These are phyloP conservation scores for Drosophila colorata DNA, from an alignment of 2,888 invertebrate genomes.

Conservation along the genomic window DNA sequence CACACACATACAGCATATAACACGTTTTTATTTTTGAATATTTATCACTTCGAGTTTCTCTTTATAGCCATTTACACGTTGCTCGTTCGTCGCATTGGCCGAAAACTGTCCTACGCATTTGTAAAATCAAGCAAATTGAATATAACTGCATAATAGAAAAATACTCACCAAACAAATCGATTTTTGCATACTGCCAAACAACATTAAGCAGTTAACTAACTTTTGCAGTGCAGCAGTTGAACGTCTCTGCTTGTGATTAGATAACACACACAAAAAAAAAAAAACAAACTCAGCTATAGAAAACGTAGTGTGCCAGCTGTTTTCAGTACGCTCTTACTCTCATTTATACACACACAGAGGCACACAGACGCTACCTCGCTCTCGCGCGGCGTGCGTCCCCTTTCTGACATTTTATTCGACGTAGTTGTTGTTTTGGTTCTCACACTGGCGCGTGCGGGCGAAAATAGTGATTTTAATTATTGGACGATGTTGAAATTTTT, in stretches of 20 bases:
- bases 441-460: constrained; percentile 79
- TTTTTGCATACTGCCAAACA: constrained; percentile 5
- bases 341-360: constrained; percentile 11
- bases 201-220: constrained; percentile 3
- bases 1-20: constrained; percentile 18
- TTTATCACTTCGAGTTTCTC: constrained; percentile 22
- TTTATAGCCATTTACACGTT: constrained; percentile 15
- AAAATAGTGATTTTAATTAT: constrained; percentile 62
- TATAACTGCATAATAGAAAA: background rate
- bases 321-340: constrained; percentile 35
- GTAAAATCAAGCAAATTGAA: background rate
- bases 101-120: constrained; percentile 7
- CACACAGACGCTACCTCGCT: constrained; percentile 14
- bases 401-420: constrained; percentile 27
- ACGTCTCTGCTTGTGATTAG: constrained; percentile 44
- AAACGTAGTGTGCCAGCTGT: constrained; percentile 65
- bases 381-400: constrained; percentile 14
- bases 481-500: constrained; percentile 84
- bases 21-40: constrained; percentile 58
- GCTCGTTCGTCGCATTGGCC: constrained; percentile 16
- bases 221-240: constrained; percentile 7
- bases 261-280: constrained; percentile 47
- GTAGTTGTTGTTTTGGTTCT: constrained; percentile 59
- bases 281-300: constrained; percentile 20
- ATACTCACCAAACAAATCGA: background rate